A percentile compares a stretch with the other conserved stretches of the same genome.
Evolutionary conservation across 2,797 vertebrate species (phyloP).

Genomic region (Xenops minutus): DNA sequence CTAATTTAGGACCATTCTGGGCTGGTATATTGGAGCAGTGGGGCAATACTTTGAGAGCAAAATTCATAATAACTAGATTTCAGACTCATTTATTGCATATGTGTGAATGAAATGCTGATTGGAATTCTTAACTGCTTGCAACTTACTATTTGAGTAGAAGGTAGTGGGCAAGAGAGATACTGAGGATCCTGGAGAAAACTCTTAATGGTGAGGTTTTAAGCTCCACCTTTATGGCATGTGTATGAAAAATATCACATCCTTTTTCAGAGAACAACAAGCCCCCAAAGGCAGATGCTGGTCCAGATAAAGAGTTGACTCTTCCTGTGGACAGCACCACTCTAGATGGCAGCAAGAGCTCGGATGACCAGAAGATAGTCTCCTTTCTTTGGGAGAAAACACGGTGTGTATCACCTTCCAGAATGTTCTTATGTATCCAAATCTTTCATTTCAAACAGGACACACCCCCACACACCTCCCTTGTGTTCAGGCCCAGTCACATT

Average conservation of each 20-base stretch:
- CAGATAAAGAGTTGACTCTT: slow-evolving; percentile 95
- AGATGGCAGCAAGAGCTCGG: slow-evolving; percentile 92
- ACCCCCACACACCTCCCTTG: not conserved
- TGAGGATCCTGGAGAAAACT: not conserved
- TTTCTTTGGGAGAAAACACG: slow-evolving; percentile 90
- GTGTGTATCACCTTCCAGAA: slow-evolving; percentile 67
- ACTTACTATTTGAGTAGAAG: not conserved
- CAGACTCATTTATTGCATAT: not conserved
- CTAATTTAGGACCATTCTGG: not conserved
- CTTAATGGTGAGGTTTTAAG: not conserved
- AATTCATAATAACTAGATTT: not conserved
- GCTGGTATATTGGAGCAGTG: not conserved
- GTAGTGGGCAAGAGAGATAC: not conserved
- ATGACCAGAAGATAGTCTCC: slow-evolving; percentile 92
- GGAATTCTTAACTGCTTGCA: not conserved
- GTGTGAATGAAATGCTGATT: not conserved
- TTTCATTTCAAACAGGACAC: not conserved
- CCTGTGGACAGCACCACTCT: slow-evolving; percentile 92
- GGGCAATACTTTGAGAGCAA: not conserved
- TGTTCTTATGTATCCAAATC: not conserved
- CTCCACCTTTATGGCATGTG: not conserved
- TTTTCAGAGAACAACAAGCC: slow-evolving; percentile 95
- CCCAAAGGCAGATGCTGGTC: slow-evolving; percentile 91
- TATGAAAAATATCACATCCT: not conserved
- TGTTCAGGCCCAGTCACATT: not conserved